Percentiles rank a stretch among this genome's conserved stretches.
Evolutionary conservation across 2,888 invertebrate genomes (phyloP).

Genomic region (Amaurobius ferox): DNA sequence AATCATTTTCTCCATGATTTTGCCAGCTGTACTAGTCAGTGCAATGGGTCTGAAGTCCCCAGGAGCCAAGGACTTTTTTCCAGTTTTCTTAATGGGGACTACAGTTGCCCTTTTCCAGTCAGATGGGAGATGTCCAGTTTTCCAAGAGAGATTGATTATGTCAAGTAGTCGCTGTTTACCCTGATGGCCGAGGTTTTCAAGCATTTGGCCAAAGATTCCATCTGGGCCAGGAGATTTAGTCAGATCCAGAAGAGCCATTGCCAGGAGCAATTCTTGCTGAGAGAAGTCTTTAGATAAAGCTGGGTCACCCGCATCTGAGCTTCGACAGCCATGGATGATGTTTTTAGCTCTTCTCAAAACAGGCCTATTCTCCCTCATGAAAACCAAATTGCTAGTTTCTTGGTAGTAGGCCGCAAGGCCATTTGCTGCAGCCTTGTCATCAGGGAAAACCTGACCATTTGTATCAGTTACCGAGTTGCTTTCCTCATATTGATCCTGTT

Average conservation of each 20-base stretch:
- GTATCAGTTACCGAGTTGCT: constrained; percentile 4
- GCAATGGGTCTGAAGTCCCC: too few relatives aligned
- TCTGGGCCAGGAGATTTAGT: constrained; percentile 10
- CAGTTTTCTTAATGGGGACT: too few relatives aligned
- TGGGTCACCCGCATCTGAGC: neutral
- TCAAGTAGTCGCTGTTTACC: too few relatives aligned
- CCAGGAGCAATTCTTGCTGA: neutral
- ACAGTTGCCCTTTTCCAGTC: too few relatives aligned
- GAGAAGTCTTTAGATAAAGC: constrained; percentile 14
- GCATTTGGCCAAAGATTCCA: too few relatives aligned
- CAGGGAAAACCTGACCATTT: constrained; percentile 19
- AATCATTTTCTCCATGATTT: too few relatives aligned
- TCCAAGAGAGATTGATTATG: too few relatives aligned
- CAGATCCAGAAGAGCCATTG: constrained; percentile 6
- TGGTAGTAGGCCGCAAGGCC: constrained; percentile 13
- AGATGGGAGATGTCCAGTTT: too few relatives aligned
- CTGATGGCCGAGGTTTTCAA: too few relatives aligned
- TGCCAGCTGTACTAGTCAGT: too few relatives aligned
- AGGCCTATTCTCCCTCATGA: neutral
- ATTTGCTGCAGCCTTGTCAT: constrained; percentile 26
- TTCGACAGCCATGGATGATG: neutral
- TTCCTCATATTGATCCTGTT: constrained; percentile 13
- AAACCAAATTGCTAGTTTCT: neutral
- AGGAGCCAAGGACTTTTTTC: too few relatives aligned
- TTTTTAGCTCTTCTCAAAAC: neutral